Conservation (phyloP, 2,888 invertebrate genomes). For the Limnephilus rhombicus region DNA sequence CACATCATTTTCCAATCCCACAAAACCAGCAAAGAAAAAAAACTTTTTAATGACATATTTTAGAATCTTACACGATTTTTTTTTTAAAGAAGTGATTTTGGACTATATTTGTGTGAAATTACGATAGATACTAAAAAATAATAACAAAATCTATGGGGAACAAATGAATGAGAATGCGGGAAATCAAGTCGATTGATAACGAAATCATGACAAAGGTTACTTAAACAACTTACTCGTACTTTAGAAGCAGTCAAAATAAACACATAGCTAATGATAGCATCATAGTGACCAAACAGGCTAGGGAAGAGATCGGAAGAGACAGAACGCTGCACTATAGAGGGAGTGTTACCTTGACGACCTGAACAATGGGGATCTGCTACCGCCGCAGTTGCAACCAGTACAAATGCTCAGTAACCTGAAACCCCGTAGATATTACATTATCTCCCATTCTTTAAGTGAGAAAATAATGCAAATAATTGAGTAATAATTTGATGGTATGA, state of each 20-base stretch:
- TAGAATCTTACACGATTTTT: too few species aligned
- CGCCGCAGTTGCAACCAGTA: conserved; percentile 34
- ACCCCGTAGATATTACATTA: conserved; percentile 25
- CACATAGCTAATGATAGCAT: neutral
- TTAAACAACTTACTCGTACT: neutral
- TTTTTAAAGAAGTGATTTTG: too few species aligned
- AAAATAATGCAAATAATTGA: conserved; percentile 21
- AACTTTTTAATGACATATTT: too few species aligned
- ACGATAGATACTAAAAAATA: too few species aligned
- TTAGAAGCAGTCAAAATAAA: neutral
- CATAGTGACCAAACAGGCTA: neutral
- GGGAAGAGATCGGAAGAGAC: conserved; percentile 4
- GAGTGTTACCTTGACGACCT: conserved; percentile 22
- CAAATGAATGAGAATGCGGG: neutral
- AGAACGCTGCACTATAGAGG: conserved; percentile 22
- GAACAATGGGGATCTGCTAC: neutral
- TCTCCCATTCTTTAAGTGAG: neutral
- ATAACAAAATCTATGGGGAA: neutral
- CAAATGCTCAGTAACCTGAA: conserved; percentile 36
- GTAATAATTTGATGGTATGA: neutral
- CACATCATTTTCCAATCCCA: too few species aligned
- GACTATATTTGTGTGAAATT: too few species aligned
- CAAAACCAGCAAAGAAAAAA: too few species aligned
- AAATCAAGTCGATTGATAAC: neutral
- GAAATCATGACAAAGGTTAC: neutral